Evolutionary conservation across 1,140 invertebrate genomes (phyloP), one percentile per base, ranked within the genome.

Genomic region (Tetragnatha versicolor): DNA sequence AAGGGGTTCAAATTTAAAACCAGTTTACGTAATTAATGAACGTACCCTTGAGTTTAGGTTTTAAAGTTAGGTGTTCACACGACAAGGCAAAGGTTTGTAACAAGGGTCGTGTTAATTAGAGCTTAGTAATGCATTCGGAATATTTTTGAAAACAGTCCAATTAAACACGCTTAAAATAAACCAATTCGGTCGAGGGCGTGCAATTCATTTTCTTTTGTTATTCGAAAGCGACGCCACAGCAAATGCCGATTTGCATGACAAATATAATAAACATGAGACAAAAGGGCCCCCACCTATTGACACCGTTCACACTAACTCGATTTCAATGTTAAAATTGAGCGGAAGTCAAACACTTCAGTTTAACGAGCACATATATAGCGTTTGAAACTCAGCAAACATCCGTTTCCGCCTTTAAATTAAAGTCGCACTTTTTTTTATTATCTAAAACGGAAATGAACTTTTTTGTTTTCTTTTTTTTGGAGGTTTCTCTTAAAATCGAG

Each of bases 371-470:
- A 66, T 65, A 47, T 65, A 77, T 61, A 60, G 31, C 53, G 42
- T 47, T 70, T 70, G 68, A 53, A 70, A 70, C 68, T 51, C 27
- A 29, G 73, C 58, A 77, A 77, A 77, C 73, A 77, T 77, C 73
- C 73, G 73, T 66, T 77, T 77, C 73, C 73, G 60, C 25, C 73
- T 66, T 77, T 77, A 77, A 77, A 77, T 77, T 77, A 53, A 77
- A 77, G 58, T 77, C 49, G 58, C 33, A 45, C 17, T 27, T 25
- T 37, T 75, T 47, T 47, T 53, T 70, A 55, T 31, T 53, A 51
- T 70, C 47, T 53, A 22, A 55, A 55, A 55, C 47, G 49, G 61
- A 65, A 65, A 65, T 17, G 42, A 25, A 22, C 25, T 42, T 17
- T 27, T 45, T 65, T 65, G n/a, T 65, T 42, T 39, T 42, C n/a